These are phyloP conservation scores for Drosophila nr. fundita DNA, from an alignment of 2,888 invertebrate species.

Conservation along the genomic window DNA sequence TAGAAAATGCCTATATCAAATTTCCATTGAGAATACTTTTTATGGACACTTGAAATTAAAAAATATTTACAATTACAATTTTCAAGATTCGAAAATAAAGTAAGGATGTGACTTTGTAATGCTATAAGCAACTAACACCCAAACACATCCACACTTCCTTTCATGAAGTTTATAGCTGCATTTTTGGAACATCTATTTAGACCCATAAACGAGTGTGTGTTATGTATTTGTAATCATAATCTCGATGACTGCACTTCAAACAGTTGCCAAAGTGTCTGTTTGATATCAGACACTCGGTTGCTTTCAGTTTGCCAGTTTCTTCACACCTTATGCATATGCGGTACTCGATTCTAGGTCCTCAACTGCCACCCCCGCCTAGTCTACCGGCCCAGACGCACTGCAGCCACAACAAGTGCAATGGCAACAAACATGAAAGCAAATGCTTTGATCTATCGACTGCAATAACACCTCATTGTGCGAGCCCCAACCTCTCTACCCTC, in stretches of 20 bases:
- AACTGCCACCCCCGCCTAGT: not conserved
- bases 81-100: not conserved
- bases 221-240: constrained; percentile 55
- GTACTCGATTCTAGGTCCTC: not conserved
- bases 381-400: constrained; percentile 33
- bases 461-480: constrained; percentile 36
- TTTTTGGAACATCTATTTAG: constrained; percentile 5
- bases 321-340: constrained; percentile 60
- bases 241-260: constrained; percentile 79
- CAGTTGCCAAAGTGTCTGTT: constrained; percentile 82
- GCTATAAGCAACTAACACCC: not conserved
- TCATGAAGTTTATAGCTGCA: constrained; percentile 20
- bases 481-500: constrained; percentile 1
- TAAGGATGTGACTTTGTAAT: not conserved
- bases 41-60: not conserved
- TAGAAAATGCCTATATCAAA: not conserved
- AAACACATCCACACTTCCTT: constrained; percentile 33
- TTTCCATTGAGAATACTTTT: not conserved
- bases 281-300: constrained; percentile 78
- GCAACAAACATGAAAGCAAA: constrained; percentile 75
- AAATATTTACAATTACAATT: not conserved
- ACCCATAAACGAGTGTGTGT: constrained; percentile 22
- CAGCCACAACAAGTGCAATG: constrained; percentile 77
- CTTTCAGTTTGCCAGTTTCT: constrained; percentile 46
- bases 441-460: constrained; percentile 76